Evolutionary conservation across 1,140 invertebrate species (phyloP), one percentile per base, ranked within the genome.

Genomic region (Augochlora pura): DNA sequence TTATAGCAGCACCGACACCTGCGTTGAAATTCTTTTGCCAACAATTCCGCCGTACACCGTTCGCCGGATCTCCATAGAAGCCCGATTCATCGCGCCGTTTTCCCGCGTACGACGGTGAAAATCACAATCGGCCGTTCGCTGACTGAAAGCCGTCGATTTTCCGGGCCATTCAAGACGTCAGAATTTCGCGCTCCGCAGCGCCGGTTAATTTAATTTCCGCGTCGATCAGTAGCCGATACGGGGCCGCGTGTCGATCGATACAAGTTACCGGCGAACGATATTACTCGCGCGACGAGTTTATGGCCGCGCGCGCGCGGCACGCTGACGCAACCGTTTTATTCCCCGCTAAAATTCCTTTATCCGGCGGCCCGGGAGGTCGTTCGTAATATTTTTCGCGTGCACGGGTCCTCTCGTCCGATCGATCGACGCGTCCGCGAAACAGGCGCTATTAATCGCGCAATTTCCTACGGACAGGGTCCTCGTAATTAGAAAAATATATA

Each of bases 181-280:
- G 84, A 52, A 75, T 70, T 71, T 62, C 27, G 52, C 68, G 79
- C 52, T 73, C 52, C 42, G 21, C 49, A 54, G 54, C 57, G 39
- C 63, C 67, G 71, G 72, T 77, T 80, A 86, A 85, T 86, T 85
- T 82, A 82, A 85, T 82, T 85, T 85, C 67, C 82, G 75, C 75
- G 70, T 60, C 63, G 74, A 67, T 64, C 42, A 52, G 72, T 63
- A 38, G 73, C 49, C 12, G 80, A 59, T 82, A 84, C 62, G n/a
- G n/a, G n/a, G n/a, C n/a, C n/a, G 49, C 46, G 57, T 59, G 57
- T 82, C 75, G 80, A 76, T 85, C 68, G 73, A 60, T 70, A 64
- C 66, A 52, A 23, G 62, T 75, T 71, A 54, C 49, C 38, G 65
- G 64, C 52, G 69, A 21, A 23, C 18, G 70, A 46, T 73, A 83